Percentiles rank a stretch among this genome's conserved stretches.
These are phyloP conservation scores for Platycnemis pennipes DNA, from an alignment of 2,888 invertebrate genomes.

Conservation along the genomic window DNA sequence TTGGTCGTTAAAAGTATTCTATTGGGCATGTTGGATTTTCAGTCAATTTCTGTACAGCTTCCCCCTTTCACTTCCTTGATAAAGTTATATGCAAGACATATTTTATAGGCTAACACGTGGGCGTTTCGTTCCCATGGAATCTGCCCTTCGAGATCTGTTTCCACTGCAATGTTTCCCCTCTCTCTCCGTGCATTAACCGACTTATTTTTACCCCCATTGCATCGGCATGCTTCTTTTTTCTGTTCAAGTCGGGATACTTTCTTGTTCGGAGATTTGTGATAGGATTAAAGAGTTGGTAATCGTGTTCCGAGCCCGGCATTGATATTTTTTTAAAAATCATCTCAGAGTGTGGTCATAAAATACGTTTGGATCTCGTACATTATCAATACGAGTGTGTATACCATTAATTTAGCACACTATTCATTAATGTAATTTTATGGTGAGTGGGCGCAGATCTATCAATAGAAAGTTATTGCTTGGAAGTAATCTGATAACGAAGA, in stretches of 20 bases:
- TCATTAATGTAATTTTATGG: background rate
- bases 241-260: background rate
- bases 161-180: background rate
- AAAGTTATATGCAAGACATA: background rate
- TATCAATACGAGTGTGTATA: background rate
- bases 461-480: conserved; percentile 13
- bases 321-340: background rate
- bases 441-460: background rate
- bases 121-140: background rate
- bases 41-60: background rate
- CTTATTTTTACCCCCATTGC: background rate
- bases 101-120: background rate
- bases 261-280: background rate
- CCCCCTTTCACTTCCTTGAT: background rate
- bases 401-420: background rate
- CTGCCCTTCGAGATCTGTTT: background rate
- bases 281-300: background rate
- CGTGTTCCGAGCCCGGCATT: background rate
- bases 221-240: background rate
- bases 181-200: background rate
- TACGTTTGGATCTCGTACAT: background rate
- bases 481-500: background rate
- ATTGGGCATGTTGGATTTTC: background rate
- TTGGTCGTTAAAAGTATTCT: conserved; percentile 11
- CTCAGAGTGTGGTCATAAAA: background rate